phyloP scores from a whole-genome alignment of 1,140 invertebrate species.

The Contarinia nasturtii region DNA sequence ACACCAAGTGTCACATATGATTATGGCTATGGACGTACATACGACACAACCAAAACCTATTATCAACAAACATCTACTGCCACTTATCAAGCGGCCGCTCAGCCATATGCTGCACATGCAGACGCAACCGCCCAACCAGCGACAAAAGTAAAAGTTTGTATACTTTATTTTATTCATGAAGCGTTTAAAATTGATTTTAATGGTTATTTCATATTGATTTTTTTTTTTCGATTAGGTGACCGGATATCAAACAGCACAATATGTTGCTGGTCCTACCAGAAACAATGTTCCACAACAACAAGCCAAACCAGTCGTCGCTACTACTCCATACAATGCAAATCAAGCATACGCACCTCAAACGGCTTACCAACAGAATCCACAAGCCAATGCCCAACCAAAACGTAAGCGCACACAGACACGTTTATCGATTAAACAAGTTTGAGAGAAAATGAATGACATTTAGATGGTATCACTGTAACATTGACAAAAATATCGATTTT shows the following conservation, averaged over 20 bases:
- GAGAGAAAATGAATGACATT: no score
- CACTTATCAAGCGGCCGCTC: constrained; percentile 28
- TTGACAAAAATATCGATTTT: background rate
- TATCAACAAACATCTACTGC: constrained; percentile 38
- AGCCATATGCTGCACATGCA: constrained; percentile 27
- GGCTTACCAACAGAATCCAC: constrained; percentile 14
- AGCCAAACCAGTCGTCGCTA: constrained; percentile 19
- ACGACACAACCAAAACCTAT: constrained; percentile 43
- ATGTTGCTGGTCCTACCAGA: constrained; percentile 29
- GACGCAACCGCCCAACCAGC: constrained; percentile 22
- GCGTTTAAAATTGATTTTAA: background rate
- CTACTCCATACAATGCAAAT: constrained; percentile 23
- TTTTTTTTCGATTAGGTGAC: constrained; percentile 17
- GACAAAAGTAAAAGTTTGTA: background rate
- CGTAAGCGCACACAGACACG: constrained; percentile 5
- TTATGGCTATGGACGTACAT: constrained; percentile 46
- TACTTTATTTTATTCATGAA: background rate
- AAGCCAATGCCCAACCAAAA: constrained; percentile 12
- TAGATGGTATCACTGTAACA: no score
- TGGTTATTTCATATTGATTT: constrained; percentile 6
- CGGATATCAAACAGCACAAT: constrained; percentile 23
- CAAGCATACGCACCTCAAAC: constrained; percentile 24
- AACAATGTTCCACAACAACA: constrained; percentile 10
- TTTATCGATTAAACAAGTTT: no score
- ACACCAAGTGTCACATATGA: constrained; percentile 41